Conservation (phyloP, 2,113 vertebrate species). For the Pterocles orientalis region DNA sequence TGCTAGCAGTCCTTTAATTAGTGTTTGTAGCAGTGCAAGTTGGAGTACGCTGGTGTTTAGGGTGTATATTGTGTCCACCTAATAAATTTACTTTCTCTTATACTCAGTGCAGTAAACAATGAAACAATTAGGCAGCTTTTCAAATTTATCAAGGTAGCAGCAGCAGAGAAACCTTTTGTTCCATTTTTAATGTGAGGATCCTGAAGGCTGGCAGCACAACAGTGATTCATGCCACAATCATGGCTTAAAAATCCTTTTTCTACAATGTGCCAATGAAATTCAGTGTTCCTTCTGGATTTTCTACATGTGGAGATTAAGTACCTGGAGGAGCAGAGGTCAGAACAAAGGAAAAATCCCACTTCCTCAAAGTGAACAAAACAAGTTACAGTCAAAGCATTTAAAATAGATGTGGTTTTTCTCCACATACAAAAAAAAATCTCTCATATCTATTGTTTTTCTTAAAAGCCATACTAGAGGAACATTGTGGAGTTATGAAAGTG, state of each 20-base stretch:
- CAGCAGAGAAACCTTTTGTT: slow-evolving; percentile 40
- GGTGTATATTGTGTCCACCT: slow-evolving; percentile 15
- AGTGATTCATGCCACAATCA: background rate
- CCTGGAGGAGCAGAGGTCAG: background rate
- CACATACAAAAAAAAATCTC: background rate
- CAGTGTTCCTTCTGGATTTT: background rate
- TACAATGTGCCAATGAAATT: background rate
- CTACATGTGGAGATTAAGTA: background rate
- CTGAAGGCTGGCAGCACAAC: background rate
- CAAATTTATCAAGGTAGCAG: slow-evolving; percentile 23
- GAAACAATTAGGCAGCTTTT: slow-evolving; percentile 46
- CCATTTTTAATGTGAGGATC: background rate
- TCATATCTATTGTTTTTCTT: background rate
- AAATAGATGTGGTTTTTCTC: background rate
- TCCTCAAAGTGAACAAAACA: background rate
- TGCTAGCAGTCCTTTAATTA: slow-evolving; percentile 59
- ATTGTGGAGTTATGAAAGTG: background rate
- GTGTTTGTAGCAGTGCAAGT: slow-evolving; percentile 4
- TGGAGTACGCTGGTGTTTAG: slow-evolving; percentile 30
- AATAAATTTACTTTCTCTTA: slow-evolving; percentile 25
- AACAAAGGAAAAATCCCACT: background rate
- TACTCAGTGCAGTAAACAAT: slow-evolving; percentile 42
- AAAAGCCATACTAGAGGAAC: background rate
- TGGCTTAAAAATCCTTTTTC: background rate
- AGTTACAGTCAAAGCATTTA: background rate